These are phyloP conservation scores for Furnarius figulus DNA, from an alignment of 2,113 vertebrate genomes.

Conservation along the genomic window DNA sequence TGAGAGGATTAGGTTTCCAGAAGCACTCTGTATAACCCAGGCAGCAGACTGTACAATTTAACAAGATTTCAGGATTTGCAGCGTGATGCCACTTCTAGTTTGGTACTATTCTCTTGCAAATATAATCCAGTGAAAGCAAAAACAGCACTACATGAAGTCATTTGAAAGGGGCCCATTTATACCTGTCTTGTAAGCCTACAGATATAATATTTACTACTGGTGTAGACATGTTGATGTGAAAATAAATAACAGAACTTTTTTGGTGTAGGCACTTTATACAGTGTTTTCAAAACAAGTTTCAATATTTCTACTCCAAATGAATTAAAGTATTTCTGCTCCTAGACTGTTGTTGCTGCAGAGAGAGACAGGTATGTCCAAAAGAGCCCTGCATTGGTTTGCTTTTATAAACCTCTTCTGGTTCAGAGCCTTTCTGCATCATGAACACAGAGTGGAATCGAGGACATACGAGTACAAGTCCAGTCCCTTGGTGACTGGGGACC, in stretches of 20 bases:
- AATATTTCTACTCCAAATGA: neutral
- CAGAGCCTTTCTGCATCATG: neutral
- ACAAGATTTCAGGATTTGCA: neutral
- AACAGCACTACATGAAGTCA: neutral
- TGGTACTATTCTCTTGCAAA: neutral
- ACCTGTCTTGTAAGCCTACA: neutral
- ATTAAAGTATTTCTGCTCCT: neutral
- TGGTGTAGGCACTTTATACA: neutral
- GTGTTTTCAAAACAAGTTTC: neutral
- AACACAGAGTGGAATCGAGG: neutral
- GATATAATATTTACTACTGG: neutral
- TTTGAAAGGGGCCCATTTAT: neutral
- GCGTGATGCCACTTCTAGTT: neutral
- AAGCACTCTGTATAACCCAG: neutral
- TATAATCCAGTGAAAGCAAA: neutral
- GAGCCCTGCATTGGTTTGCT: neutral
- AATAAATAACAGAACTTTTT: neutral
- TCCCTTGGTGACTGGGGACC: neutral
- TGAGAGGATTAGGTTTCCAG: neutral
- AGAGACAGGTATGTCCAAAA: neutral
- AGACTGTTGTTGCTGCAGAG: neutral
- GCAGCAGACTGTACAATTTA: neutral
- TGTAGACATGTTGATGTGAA: neutral
- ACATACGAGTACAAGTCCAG: neutral
- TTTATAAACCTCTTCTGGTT: neutral